Evolutionary conservation across 2,113 vertebrate genomes (phyloP).

Genomic region (Eurystomus gularis): DNA sequence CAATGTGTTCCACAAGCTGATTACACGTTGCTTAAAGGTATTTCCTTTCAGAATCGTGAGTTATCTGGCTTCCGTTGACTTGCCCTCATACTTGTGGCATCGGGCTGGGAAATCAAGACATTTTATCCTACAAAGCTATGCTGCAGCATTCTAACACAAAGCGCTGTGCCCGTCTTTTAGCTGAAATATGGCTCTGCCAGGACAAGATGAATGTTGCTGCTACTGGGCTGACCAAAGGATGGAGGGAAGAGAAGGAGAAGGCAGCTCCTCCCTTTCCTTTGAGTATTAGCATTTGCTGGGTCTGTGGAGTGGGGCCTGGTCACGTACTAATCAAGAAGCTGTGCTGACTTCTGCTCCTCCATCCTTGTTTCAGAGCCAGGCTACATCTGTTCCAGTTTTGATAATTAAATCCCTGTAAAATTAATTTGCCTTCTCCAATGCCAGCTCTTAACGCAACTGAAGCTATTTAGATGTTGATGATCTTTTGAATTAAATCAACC

Average conservation of each 20-base stretch:
- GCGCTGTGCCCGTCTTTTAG: not conserved
- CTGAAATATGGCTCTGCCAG: not conserved
- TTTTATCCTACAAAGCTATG: not conserved
- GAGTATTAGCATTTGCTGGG: not conserved
- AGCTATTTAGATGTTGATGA: not conserved
- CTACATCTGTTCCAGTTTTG: not conserved
- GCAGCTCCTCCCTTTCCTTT: not conserved
- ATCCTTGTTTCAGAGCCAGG: not conserved
- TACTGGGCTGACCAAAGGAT: not conserved
- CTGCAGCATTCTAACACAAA: not conserved
- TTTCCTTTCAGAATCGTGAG: constrained; percentile 10
- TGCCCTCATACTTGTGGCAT: not conserved
- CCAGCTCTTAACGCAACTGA: not conserved
- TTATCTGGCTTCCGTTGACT: not conserved
- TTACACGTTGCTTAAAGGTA: not conserved
- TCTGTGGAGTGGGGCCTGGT: not conserved
- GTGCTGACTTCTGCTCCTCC: not conserved
- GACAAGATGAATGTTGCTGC: not conserved
- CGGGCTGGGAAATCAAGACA: not conserved
- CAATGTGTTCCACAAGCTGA: not conserved
- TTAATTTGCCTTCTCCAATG: not conserved
- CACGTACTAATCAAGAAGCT: not conserved
- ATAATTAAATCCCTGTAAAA: not conserved
- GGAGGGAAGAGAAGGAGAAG: not conserved
- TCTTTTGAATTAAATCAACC: not conserved